Conservation (phyloP, 2,888 invertebrate species). For the Listrodromus nycthemerus region DNA sequence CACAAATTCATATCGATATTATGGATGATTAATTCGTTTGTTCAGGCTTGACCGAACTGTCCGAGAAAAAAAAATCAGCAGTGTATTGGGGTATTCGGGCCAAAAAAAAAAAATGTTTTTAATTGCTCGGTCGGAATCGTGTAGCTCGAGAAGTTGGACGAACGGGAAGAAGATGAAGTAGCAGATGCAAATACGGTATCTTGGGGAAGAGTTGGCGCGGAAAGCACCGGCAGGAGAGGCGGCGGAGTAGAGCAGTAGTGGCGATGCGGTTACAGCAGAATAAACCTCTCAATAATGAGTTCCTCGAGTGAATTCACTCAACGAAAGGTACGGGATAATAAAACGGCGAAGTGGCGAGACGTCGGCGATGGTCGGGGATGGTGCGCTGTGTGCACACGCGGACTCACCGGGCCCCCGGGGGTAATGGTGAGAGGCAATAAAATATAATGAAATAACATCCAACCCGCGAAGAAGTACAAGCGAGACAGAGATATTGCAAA, state of each 20-base stretch:
- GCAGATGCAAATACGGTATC: conserved; percentile 1
- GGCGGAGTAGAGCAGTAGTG: conserved; percentile 53
- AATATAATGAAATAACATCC: conserved; percentile 74
- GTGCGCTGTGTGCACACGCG: conserved; percentile 17
- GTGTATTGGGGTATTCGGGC: background rate
- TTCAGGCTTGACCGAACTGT: background rate
- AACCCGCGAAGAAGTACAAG: conserved; percentile 68
- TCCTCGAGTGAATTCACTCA: conserved; percentile 81
- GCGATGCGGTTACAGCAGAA: conserved; percentile 80
- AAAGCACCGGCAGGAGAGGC: conserved; percentile 37
- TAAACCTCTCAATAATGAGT: conserved; percentile 84
- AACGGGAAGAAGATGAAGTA: conserved; percentile 4
- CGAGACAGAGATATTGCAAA: conserved; percentile 81
- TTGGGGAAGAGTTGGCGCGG: conserved; percentile 63
- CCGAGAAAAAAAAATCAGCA: background rate
- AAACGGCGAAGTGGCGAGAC: conserved; percentile 52
- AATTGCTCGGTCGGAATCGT: conserved; percentile 6
- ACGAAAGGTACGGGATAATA: conserved; percentile 56
- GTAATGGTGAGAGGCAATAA: conserved; percentile 68
- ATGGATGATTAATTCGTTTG: background rate
- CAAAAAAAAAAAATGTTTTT: background rate
- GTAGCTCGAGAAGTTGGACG: conserved; percentile 33
- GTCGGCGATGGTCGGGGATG: conserved; percentile 28
- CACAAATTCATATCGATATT: background rate
- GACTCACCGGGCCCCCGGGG: conserved; percentile 34